Base-by-base conservation (phyloP, 2,888 invertebrate genomes). In the Ectropis crepuscularia region DNA sequence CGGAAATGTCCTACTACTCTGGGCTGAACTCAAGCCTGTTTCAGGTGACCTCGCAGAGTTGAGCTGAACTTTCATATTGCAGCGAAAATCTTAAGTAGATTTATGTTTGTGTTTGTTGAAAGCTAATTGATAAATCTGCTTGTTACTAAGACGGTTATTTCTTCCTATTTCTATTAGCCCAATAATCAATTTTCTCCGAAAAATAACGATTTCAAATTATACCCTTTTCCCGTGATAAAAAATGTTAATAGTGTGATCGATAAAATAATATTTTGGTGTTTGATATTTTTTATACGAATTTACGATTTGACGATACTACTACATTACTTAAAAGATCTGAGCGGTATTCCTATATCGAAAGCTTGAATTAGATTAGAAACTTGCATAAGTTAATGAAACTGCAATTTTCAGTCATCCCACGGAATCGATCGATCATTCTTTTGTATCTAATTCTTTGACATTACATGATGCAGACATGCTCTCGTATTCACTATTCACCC, bases 381-480 rank as follows among this genome's bases (percentile, higher is more conserved):
- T 60, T 60, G 9, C 41, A 45, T 60, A 53, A 60, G 41, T 46
- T 10, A 58, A 64, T 64, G 59, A 57, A 65, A 65, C 53, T 38
- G 57, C 57, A 57, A 61, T 65, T 64, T 61, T 65, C 60, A 65
- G 42, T 7, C 47, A 42, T 51, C 63, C 54, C 65, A 51, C 57
- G 55, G 42, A 57, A 60, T 71, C 76, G 73, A 83, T 85, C 80
- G 72, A 82, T 85, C 84, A 82, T 78, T 67, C 75, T 78, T 77
- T 65, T 61, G 60, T 47, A 65, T 53, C 38, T 43, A 43, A 16
- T 79, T 78, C 77, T 79, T 74, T 72, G 70, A 68, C 71, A 76
- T 74, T 74, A 74, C 72, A 60, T 74, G 73, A 72, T 72, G 70
- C 66, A 63, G 70, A 71, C 74, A 73, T 75, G 69, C 47, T 73